These are phyloP conservation scores for Amorpha juglandis DNA, from an alignment of 2,888 invertebrate species.

Conservation along the genomic window DNA sequence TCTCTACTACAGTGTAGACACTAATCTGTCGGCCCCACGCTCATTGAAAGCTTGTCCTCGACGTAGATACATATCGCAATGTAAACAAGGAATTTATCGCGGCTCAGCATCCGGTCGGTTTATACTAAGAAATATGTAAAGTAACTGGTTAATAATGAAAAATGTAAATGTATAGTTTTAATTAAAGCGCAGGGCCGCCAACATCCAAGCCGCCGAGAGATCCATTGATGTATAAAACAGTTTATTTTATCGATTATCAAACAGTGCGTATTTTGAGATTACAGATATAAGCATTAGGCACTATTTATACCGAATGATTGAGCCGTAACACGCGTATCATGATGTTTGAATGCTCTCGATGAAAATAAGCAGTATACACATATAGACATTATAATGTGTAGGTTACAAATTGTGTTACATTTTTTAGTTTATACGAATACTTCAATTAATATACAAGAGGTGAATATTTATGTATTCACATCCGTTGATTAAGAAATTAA, in stretches of 20 bases:
- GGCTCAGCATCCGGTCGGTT: conserved; percentile 58
- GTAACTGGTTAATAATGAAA: conserved; percentile 43
- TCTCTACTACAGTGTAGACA: conserved; percentile 34
- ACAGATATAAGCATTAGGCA: conserved; percentile 52
- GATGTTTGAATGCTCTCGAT: conserved; percentile 50
- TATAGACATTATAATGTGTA: conserved; percentile 30
- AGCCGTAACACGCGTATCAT: conserved; percentile 52
- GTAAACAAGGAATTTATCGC: conserved; percentile 68
- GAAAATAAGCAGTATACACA: conserved; percentile 41
- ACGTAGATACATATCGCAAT: conserved; percentile 56
- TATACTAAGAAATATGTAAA: conserved; percentile 61
- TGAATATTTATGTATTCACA: conserved; percentile 25
- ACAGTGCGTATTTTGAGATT: conserved; percentile 55
- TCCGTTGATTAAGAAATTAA: conserved; percentile 30
- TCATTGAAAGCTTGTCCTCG: conserved; percentile 55
- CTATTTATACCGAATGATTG: conserved; percentile 56
- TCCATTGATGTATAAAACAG: conserved; percentile 60
- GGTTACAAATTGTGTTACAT: conserved; percentile 35
- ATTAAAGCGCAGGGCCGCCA: conserved; percentile 51
- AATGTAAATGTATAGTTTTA: conserved; percentile 46
- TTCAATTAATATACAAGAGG: conserved; percentile 25
- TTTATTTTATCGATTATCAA: conserved; percentile 65
- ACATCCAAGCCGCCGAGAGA: conserved; percentile 42
- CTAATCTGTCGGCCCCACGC: conserved; percentile 38
- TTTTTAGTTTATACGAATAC: conserved; percentile 28